Base-by-base conservation (phyloP, 2,888 invertebrate genomes). In the Agrotis exclamationis region DNA sequence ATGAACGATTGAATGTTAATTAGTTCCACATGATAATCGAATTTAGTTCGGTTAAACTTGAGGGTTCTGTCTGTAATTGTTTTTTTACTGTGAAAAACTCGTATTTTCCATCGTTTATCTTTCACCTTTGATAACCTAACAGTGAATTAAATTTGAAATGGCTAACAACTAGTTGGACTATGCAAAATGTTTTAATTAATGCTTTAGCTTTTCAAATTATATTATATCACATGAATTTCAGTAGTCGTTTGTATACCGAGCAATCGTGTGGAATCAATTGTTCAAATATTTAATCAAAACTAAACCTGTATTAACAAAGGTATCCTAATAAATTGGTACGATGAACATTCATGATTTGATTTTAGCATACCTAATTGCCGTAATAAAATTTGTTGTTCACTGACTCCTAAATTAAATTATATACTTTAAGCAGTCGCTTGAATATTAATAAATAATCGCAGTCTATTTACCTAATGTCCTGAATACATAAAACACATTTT, bases 1-100 rank as follows among this genome's bases (percentile, higher is more conserved):
- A 87, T 82, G 79, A 67, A 83, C 83, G 62, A 85, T 84, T 78
- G 76, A 80, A 87, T 82, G 81, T 59, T 82, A 83, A 82, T 81
- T 59, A 62, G 48, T 64, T 66, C 45, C 22, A 67, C 53, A 22
- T 72, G 54, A 33, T 63, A 53, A 56, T 48, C 14, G 24, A 39
- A 39, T 78, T 50, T 60, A 48, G 50, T 71, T 62, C 22, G 16
- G 7, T 16, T 14, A 11, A 56, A 57, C 14, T 51, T 24, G 24
- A 7, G 14, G 80, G 79, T 80, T 79, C 79, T 50, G 67, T 47
- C 54, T 13, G 11, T 51, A 47, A n/a, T 50, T 24, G 22, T 16
- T 51, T 16, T 51, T 9, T 51, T 45, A 22, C 14, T 20, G 6
- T 58, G 14, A 33, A 51, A 45, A 70, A 24, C 13, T 6, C 45